Evolutionary conservation across 2,888 invertebrate species (phyloP).

Genomic region (Drepanosiphum platanoidis): DNA sequence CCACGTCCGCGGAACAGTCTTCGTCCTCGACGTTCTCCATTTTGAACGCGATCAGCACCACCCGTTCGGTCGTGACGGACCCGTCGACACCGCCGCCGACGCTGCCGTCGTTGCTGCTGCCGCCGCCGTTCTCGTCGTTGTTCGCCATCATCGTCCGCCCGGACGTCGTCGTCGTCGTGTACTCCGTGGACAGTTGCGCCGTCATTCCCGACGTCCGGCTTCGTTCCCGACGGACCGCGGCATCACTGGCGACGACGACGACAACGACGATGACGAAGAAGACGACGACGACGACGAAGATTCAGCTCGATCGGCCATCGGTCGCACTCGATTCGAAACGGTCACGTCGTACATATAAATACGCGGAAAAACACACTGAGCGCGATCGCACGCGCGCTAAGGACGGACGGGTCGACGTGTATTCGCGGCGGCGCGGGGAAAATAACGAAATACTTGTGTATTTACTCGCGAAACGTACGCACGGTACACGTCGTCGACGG

Average conservation of each 20-base stretch:
- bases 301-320: constrained; percentile 47
- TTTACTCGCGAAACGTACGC: no score
- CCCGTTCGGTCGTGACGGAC: not conserved
- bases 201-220: not conserved
- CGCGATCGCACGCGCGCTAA: no score
- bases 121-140: constrained; percentile 23
- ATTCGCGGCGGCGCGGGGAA: not conserved
- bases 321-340: constrained; percentile 15
- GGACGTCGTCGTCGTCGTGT: constrained; percentile 30
- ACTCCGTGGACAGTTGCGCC: constrained; percentile 51
- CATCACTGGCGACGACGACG: no score
- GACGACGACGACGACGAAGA: not conserved
- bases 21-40: constrained; percentile 13
- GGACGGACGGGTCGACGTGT: no score
- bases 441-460: not conserved
- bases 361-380: no score
- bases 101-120: not conserved
- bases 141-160: not conserved
- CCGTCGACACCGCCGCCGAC: not conserved
- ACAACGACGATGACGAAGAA: no score
- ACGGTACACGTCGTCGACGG: constrained; percentile 52
- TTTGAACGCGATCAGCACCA: constrained; percentile 53
- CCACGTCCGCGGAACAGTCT: not conserved
- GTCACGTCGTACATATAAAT: no score
- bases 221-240: not conserved